Evolutionary conservation across 1,140 invertebrate genomes (phyloP).

Genomic region (Drosophila gunungcola): DNA sequence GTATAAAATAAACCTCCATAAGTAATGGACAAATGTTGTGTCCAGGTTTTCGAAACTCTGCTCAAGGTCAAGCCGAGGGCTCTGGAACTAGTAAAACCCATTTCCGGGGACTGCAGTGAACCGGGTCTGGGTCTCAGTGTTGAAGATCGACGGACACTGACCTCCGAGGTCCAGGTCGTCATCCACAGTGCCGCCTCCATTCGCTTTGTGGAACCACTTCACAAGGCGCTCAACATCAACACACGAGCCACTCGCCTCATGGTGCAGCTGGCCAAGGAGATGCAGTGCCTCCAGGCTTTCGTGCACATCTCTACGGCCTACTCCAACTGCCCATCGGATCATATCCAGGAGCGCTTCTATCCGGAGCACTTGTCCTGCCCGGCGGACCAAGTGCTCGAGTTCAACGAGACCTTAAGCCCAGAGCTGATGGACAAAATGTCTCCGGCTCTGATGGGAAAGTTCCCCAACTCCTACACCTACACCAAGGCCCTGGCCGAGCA

Average conservation of each 20-base stretch:
- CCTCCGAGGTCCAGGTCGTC: conserved; percentile 87
- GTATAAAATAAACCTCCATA: too few species aligned
- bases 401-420: conserved; percentile 85
- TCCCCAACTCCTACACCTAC: conserved; percentile 93
- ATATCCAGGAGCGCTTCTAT: conserved; percentile 90
- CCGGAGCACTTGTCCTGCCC: conserved; percentile 86
- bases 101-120: conserved; percentile 86
- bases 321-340: conserved; percentile 87
- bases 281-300: conserved; percentile 88
- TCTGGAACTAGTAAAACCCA: conserved; percentile 60
- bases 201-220: conserved; percentile 91
- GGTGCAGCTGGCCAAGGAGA: conserved; percentile 87
- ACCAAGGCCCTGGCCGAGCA: conserved; percentile 93
- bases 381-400: conserved; percentile 87
- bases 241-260: conserved; percentile 86
- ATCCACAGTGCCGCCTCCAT: conserved; percentile 95
- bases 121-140: conserved; percentile 89
- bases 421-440: conserved; percentile 87
- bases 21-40: too few species aligned
- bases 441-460: conserved; percentile 86
- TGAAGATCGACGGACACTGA: conserved; percentile 84
- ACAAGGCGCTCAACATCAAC: conserved; percentile 87
- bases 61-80: conserved; percentile 31
- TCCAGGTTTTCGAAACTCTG: conserved; percentile 37
- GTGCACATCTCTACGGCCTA: conserved; percentile 91